phyloP scores from a whole-genome alignment of 2,888 invertebrate genomes.

The Acrocyrtus sp. region DNA sequence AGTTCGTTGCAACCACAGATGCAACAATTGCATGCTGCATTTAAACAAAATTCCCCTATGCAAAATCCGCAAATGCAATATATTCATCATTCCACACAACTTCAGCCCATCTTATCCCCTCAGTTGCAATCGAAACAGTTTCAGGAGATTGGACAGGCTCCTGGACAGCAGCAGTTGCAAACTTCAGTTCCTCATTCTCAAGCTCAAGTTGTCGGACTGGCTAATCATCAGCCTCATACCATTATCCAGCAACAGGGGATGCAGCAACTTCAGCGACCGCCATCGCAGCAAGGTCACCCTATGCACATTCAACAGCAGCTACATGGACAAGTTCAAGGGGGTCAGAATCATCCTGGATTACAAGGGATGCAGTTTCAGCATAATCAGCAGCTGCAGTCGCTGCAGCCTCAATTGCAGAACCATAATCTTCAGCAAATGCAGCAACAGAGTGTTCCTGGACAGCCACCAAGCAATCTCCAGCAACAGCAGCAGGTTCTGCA shows the following conservation, averaged over 20 bases:
- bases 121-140: too few species aligned
- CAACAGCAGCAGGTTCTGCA: slow-evolving; percentile 14
- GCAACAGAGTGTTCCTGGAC: slow-evolving; percentile 22
- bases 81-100: too few species aligned
- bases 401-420: slow-evolving; percentile 18
- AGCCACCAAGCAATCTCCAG: slow-evolving; percentile 24
- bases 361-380: slow-evolving; percentile 40
- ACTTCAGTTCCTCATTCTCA: slow-evolving; percentile 32
- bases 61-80: slow-evolving; percentile 21
- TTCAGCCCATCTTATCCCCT: too few species aligned
- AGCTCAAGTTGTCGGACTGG: slow-evolving; percentile 11
- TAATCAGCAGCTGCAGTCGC: slow-evolving; percentile 19
- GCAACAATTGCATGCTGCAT: slow-evolving; percentile 13
- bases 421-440: slow-evolving; percentile 27
- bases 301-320: slow-evolving; percentile 31
- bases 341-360: slow-evolving; percentile 18
- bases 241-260: slow-evolving; percentile 10
- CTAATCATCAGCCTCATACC: slow-evolving; percentile 23
- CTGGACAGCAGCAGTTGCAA: slow-evolving; percentile 15
- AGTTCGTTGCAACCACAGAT: slow-evolving; percentile 27
- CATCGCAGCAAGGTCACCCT: slow-evolving; percentile 32
- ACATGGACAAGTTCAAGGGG: slow-evolving; percentile 15
- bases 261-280: slow-evolving; percentile 29
- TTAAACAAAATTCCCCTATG: too few species aligned
- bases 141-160: slow-evolving; percentile 24